These are phyloP conservation scores for Drosophila rufa DNA, from an alignment of 1,140 invertebrate genomes.

Conservation along the genomic window DNA sequence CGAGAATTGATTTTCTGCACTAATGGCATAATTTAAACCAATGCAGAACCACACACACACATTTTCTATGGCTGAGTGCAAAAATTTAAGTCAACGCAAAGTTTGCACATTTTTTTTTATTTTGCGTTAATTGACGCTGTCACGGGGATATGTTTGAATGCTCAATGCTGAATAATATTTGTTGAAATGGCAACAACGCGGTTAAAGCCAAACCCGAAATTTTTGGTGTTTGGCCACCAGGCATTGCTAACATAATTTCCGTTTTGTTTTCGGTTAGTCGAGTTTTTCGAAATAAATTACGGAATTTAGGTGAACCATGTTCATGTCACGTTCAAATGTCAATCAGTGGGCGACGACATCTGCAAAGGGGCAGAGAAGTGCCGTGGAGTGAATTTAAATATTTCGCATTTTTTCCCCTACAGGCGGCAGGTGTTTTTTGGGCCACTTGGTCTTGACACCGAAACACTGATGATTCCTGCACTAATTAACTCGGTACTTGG, in stretches of 20 bases:
- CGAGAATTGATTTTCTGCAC: constrained; percentile 27
- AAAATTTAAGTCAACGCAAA: constrained; percentile 47
- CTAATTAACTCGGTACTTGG: constrained; percentile 61
- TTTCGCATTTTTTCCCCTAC: constrained; percentile 30
- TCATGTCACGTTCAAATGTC: constrained; percentile 80
- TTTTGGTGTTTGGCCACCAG: constrained; percentile 17
- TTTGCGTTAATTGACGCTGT: constrained; percentile 73
- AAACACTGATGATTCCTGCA: constrained; percentile 63
- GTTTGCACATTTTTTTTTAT: constrained; percentile 43
- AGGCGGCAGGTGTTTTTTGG: constrained; percentile 30
- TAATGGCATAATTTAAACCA: constrained; percentile 24
- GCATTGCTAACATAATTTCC: constrained; percentile 60
- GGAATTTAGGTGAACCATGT: constrained; percentile 83
- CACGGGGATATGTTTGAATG: constrained; percentile 61
- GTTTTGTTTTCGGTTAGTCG: constrained; percentile 39
- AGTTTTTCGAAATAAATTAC: constrained; percentile 67
- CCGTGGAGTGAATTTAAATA: constrained; percentile 57
- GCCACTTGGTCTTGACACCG: constrained; percentile 66
- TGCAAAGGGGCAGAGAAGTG: constrained; percentile 14
- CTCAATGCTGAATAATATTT: constrained; percentile 19
- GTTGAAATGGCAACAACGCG: constrained; percentile 13
- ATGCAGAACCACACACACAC: constrained; percentile 6
- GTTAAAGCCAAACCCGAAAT: constrained; percentile 13
- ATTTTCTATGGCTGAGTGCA: constrained; percentile 29
- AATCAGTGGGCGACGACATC: constrained; percentile 52